A percentile compares a stretch with the other conserved stretches of the same genome.
These are phyloP conservation scores for Drosophila navojoa DNA, from an alignment of 1,140 invertebrate species.

Conservation along the genomic window DNA sequence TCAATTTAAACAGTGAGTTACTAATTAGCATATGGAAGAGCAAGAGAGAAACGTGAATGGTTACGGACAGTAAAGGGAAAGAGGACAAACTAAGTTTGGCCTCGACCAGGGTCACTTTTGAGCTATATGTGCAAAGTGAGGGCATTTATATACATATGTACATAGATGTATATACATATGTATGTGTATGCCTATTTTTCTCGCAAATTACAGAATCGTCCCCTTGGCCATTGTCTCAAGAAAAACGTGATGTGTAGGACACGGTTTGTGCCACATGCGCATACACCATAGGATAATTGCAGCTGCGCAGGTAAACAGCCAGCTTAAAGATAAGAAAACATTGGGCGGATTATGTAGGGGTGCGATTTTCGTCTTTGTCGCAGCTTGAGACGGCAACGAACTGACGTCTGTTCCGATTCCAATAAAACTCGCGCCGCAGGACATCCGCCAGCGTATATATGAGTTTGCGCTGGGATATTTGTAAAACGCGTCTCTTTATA, in stretches of 20 bases:
- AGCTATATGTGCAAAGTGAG: background rate
- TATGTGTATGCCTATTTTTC: constrained; percentile 36
- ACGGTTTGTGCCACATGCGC: constrained; percentile 40
- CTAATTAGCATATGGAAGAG: too few species aligned
- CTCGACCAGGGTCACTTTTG: constrained; percentile 35
- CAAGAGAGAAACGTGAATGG: background rate
- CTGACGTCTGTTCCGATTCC: constrained; percentile 43
- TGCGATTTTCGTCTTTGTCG: constrained; percentile 58
- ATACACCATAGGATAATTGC: constrained; percentile 60
- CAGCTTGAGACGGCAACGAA: constrained; percentile 58
- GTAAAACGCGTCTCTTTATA: constrained; percentile 10
- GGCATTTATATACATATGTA: background rate
- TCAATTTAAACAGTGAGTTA: too few species aligned
- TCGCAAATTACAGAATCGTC: constrained; percentile 51
- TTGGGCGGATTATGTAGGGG: constrained; percentile 65
- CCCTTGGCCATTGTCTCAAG: constrained; percentile 55
- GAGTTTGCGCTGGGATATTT: constrained; percentile 12
- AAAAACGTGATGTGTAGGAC: constrained; percentile 60
- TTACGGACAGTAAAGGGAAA: too few species aligned
- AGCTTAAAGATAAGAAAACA: constrained; percentile 52
- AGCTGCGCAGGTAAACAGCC: constrained; percentile 68
- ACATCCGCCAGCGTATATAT: constrained; percentile 43
- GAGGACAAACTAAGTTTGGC: background rate
- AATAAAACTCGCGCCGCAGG: constrained; percentile 48
- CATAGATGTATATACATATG: background rate